Evolutionary conservation across 1,140 invertebrate genomes (phyloP), one percentile per base, ranked within the genome.

Genomic region (Zaprionus africanus): DNA sequence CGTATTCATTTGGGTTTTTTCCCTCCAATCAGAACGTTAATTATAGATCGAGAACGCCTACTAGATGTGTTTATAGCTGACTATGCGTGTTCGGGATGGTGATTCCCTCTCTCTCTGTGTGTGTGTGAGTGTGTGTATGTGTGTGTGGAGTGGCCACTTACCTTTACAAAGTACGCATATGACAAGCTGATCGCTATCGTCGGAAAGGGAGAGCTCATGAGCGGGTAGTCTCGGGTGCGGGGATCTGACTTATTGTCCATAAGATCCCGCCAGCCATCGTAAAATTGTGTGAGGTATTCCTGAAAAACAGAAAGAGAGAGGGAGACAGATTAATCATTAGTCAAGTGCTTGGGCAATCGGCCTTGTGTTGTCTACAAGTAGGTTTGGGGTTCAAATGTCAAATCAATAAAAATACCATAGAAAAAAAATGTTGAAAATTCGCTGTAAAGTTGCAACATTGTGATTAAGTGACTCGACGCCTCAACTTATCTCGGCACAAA

Each of bases 181-280:
- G 94, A 94, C 74, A 97, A 84, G 92, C 96, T 97, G 81, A 97
- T 95, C 49, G 94, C 86, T 70, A 97, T 92, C 41, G 97, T 98
- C 36, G 97, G 97, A 54, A 96, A 94, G 67, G 97, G 97, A 19
- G 95, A 95, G 88, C 95, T 95, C 97, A 98, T 98, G 75, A 98
- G 92, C 57, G 96, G 94, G 96, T 97, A 98, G 85, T 96, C 94
- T 88, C 96, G 96, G 64, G 97, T 96, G 80, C 97, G 94, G n/a
- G 95, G 95, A 94, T 98, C 97, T 95, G 94, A 81, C 90, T 95
- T 94, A 91, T 96, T 96, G 80, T 96, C 95, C 95, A 97, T 96
- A 46, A 96, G 81, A 86, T 96, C 95, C 71, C 93, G 90, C 90
- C 95, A 96, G 62, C 93, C 93, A 68, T 94, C 94, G 72, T 94